Conservation (phyloP, 2,113 vertebrate species). For the Carettochelys insculpta region DNA sequence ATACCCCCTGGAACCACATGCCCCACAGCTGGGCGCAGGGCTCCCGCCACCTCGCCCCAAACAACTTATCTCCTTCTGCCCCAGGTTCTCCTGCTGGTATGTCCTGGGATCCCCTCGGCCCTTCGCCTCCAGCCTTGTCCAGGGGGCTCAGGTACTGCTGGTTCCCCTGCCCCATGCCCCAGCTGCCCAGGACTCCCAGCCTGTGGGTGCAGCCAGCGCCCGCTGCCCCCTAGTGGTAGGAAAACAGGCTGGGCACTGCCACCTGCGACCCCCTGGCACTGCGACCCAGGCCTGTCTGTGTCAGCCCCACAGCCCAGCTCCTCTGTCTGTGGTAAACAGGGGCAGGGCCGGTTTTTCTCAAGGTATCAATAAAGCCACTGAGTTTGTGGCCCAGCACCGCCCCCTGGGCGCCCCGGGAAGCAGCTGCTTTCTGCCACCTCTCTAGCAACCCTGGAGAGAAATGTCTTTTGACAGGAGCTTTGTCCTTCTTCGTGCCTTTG, state of each 20-base stretch:
- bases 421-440: too few species aligned
- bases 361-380: too few species aligned
- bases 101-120: neutral
- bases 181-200: neutral
- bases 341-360: neutral
- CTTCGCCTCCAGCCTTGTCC: neutral
- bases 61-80: neutral
- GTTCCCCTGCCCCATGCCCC: neutral
- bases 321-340: neutral
- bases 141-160: neutral
- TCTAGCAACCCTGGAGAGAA: too few species aligned
- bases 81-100: neutral
- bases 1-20: too few species aligned
- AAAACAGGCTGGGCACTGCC: neutral
- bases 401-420: too few species aligned
- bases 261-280: too few species aligned
- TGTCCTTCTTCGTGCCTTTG: too few species aligned
- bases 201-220: neutral
- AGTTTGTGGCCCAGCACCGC: too few species aligned
- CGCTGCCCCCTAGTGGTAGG: neutral
- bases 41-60: neutral
- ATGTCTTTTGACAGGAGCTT: too few species aligned
- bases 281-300: too few species aligned
- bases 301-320: neutral
- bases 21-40: too few species aligned